Base-by-base conservation (phyloP, 2,113 vertebrate species). In the Equus quagga region DNA sequence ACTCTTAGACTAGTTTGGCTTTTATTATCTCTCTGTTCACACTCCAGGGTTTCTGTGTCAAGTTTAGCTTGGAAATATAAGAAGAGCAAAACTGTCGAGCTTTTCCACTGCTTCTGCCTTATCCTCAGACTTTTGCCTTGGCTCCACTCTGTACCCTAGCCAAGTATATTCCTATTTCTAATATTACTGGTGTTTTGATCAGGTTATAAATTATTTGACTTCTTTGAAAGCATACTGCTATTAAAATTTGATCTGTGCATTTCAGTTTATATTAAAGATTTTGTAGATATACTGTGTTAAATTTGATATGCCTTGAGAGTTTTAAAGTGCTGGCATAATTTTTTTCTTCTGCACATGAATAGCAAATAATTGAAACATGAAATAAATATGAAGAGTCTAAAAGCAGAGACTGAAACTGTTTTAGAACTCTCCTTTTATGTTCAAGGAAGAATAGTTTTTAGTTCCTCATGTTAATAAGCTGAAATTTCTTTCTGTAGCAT, bases 321-420 rank as follows among this genome's bases (percentile, higher is more conserved):
- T 94, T 88, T 80, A 88, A 88, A 80, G 51, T 80, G 58, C 28
- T 62, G 41, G 12, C 76, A 72, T 67, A 56, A 2, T 41, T 41
- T 70, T 73, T 75, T 84, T 69, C 51, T 88, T 88, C 18, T 58
- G 36, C 75, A 75, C 49, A 58, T 28, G 54, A 85, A 91, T 73
- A 58, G 65, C 73, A 80, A 44, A 72, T 89, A 72, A 41, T 62
- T 86, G 26, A 80, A 28, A 81, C 54, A 19, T 65, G 9, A 56
- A 80, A 64, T 91, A 91, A 58, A 1, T 91, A 73, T 64, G 18
- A 72, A 51, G 33, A 79, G 23, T 62, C 70, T 89, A 26, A 78
- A 93, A 60, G 62, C 13, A 93, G 10, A 89, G 51, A 60, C 54
- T 90, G 69, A 69, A 82, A 95, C 33, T 84, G 62, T 62, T 94